A percentile compares a stretch with the other conserved stretches of the same genome.
These are phyloP conservation scores for Enteromius viviparus DNA, from an alignment of 2,797 vertebrate species.

Conservation along the genomic window DNA sequence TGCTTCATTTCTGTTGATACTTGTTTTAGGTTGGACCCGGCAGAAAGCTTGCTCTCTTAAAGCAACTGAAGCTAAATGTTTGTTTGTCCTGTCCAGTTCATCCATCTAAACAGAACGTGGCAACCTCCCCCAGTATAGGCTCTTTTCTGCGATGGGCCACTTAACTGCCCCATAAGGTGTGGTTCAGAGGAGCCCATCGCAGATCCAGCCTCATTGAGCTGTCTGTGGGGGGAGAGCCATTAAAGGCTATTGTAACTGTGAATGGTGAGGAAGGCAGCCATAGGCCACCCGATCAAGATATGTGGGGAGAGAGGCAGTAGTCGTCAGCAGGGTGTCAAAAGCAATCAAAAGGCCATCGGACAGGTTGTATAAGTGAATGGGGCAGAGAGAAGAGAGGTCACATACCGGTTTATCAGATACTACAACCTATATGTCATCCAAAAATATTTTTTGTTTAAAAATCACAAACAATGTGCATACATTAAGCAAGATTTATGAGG, in stretches of 20 bases:
- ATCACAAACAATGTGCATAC: neutral
- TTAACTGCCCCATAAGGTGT: slow-evolving; percentile 60
- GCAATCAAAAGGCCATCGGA: slow-evolving; percentile 79
- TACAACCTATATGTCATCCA: neutral
- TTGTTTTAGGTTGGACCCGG: neutral
- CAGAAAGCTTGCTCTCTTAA: neutral
- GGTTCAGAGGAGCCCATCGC: slow-evolving; percentile 56
- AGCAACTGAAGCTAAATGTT: neutral
- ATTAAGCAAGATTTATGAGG: neutral
- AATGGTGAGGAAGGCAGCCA: slow-evolving; percentile 70
- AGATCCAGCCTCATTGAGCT: slow-evolving; percentile 65
- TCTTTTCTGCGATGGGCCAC: slow-evolving; percentile 43
- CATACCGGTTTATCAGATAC: slow-evolving; percentile 17
- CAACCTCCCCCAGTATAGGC: slow-evolving; percentile 46
- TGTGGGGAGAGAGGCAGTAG: slow-evolving; percentile 66
- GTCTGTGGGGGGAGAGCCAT: slow-evolving; percentile 68
- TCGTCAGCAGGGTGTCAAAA: slow-evolving; percentile 71
- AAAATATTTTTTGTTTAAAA: neutral
- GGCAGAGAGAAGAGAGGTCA: slow-evolving; percentile 32
- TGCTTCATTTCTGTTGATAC: neutral
- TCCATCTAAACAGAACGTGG: slow-evolving; percentile 3
- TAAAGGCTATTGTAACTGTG: slow-evolving; percentile 75
- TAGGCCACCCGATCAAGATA: slow-evolving; percentile 68
- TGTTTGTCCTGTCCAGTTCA: slow-evolving; percentile 20
- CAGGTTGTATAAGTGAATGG: slow-evolving; percentile 67